Percentiles rank a stretch among this genome's conserved stretches.
These are phyloP conservation scores for Agonopterix arenella DNA, from an alignment of 2,888 invertebrate genomes.

Conservation along the genomic window DNA sequence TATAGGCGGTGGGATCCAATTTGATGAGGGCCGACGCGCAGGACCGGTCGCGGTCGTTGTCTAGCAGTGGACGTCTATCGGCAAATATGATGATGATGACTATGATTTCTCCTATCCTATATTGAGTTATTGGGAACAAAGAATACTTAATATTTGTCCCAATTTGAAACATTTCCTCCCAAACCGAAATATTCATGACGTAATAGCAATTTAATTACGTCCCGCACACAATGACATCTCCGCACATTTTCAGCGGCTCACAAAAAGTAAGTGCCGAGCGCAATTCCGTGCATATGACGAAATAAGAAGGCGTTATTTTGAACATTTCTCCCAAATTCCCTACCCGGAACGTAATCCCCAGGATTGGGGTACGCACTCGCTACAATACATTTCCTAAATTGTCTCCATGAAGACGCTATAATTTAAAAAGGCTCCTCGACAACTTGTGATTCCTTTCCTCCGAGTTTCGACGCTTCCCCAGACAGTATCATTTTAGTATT, in stretches of 20 bases:
- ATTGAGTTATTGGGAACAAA: no score
- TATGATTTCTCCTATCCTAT: no score
- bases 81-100: no score
- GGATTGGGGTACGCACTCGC: slow-evolving; percentile 21
- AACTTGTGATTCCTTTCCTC: slow-evolving; percentile 9
- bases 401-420: slow-evolving; percentile 61
- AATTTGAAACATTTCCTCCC: no score
- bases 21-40: no score
- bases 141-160: no score
- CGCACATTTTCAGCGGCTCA: neutral
- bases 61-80: no score
- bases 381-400: slow-evolving; percentile 62
- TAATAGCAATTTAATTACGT: neutral
- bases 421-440: slow-evolving; percentile 41
- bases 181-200: neutral
- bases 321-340: slow-evolving; percentile 5
- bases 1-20: no score
- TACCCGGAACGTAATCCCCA: slow-evolving; percentile 37
- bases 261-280: slow-evolving; percentile 8
- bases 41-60: no score
- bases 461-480: neutral
- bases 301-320: slow-evolving; percentile 8
- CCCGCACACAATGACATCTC: neutral
- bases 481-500: no score
- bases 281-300: slow-evolving; percentile 9